These are phyloP conservation scores for Pagetopsis macropterus DNA, from an alignment of 2,797 vertebrate species.

Conservation along the genomic window DNA sequence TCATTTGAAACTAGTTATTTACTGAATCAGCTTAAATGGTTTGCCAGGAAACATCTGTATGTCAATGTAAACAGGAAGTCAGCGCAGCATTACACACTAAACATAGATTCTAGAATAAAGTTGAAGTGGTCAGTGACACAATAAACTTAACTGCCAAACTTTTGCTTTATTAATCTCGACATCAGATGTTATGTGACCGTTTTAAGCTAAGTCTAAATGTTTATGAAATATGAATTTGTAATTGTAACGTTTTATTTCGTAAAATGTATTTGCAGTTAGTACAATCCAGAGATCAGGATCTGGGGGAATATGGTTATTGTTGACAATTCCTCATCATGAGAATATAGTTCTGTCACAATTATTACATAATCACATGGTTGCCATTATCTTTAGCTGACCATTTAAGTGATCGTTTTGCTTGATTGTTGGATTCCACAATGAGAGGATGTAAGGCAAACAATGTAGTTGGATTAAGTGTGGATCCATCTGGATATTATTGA, in stretches of 20 bases:
- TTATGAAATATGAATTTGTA: too few relatives aligned
- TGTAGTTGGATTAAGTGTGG: too few relatives aligned
- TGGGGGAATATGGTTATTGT: background rate
- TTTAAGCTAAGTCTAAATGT: background rate
- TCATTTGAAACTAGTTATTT: background rate
- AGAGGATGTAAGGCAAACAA: too few relatives aligned
- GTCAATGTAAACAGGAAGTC: slow-evolving; percentile 18
- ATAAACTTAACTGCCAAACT: background rate
- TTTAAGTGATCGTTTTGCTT: too few relatives aligned
- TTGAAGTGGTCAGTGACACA: background rate
- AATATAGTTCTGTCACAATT: too few relatives aligned
- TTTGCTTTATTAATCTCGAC: background rate
- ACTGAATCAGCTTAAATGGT: background rate
- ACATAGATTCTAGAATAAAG: background rate
- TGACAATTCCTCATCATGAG: background rate
- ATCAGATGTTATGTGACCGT: background rate
- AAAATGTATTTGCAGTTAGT: too few relatives aligned
- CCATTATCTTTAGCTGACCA: too few relatives aligned
- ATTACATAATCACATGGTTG: too few relatives aligned
- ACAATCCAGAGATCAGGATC: too few relatives aligned
- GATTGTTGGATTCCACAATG: too few relatives aligned
- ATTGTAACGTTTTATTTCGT: too few relatives aligned
- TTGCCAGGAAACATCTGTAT: background rate
- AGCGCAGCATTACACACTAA: background rate
- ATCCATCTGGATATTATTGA: too few relatives aligned